Evolutionary conservation across 2,797 vertebrate species (phyloP), one percentile per base, ranked within the genome.

Genomic region (Emys orbicularis): DNA sequence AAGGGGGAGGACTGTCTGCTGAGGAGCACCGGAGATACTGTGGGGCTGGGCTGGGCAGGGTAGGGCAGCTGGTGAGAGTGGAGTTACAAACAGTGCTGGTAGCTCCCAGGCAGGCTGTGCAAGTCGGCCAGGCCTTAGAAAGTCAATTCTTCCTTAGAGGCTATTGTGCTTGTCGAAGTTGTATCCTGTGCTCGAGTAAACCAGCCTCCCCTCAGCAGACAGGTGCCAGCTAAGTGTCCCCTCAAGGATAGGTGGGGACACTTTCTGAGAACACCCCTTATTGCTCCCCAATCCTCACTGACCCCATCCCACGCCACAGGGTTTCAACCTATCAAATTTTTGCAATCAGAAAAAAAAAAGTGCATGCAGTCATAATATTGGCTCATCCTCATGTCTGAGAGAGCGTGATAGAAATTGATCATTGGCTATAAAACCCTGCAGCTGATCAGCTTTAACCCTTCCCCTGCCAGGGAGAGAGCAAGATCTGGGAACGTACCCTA

Each of bases 341-440:
- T 80, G 25, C 86, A 84, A 44, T 57, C 2, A 2, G 87, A 84
- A 0, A 5, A 74, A 84, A 83, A 65, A 90, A 93, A 96, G 94
- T 95, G 95, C 91, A 80, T 86, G 93, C 96, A 93, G 94, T 92
- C 92, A 79, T 88, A 56, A 81, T 90, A 97, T 91, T 93, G 96
- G 93, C 96, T 94, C 92, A 79, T 92, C 90, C 88, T 92, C 87
- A 89, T 88, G 87, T 86, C 86, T 91, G 87, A 49, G 84, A 6
- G 91, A 76, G 86, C 9, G 9, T 5, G 1, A 21, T 79, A 79
- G 12, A 82, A 44, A 54, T 21, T 77, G 90, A 88, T 59, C 74
- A 21, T 6, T 13, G 34, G 57, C 84, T 72, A 79, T 89, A 41
- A 91, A 91, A 96, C 59, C 82, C 81, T 83, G 27, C 41, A 0